A percentile compares a stretch with the other conserved stretches of the same genome.
Evolutionary conservation across 2,113 vertebrate genomes (phyloP).

Genomic region (Henicopernis longicauda): DNA sequence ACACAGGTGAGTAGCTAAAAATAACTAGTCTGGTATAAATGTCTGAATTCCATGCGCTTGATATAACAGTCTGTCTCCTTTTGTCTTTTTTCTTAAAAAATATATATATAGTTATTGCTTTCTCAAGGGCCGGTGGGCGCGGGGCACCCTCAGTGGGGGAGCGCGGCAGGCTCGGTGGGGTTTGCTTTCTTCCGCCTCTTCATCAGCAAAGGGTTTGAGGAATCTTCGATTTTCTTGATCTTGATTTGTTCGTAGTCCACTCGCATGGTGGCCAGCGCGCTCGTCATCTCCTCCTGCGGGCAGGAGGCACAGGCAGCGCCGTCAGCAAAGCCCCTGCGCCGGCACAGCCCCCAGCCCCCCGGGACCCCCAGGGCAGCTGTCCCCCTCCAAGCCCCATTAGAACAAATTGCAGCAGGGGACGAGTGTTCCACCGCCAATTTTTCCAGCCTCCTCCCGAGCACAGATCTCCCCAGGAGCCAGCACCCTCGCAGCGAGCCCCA

Average conservation of each 20-base stretch:
- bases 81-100: constrained; percentile 51
- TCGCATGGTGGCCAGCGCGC: constrained; percentile 96
- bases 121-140: background rate
- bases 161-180: constrained; percentile 55
- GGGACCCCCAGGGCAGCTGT: background rate
- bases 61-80: constrained; percentile 56
- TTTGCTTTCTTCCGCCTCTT: constrained; percentile 93
- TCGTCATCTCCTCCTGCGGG: constrained; percentile 96
- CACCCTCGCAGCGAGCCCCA: rapidly evolving
- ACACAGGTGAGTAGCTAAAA: constrained; percentile 64
- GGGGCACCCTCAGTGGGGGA: constrained; percentile 68
- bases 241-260: constrained; percentile 98
- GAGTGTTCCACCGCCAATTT: rapidly evolving
- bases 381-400: rapidly evolving
- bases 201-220: constrained; percentile 91
- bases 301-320: background rate
- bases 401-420: rapidly evolving
- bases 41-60: constrained; percentile 52
- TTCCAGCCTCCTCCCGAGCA: background rate
- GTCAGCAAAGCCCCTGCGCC: background rate
- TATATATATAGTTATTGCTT: constrained; percentile 84
- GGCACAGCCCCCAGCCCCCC: background rate
- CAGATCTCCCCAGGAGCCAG: background rate
- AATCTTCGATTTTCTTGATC: constrained; percentile 97
- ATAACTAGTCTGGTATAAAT: constrained; percentile 67